A percentile compares a stretch with the other conserved stretches of the same genome.
Evolutionary conservation across 2,888 invertebrate species (phyloP).

Genomic region (Harpagoxenus sublaevis): DNA sequence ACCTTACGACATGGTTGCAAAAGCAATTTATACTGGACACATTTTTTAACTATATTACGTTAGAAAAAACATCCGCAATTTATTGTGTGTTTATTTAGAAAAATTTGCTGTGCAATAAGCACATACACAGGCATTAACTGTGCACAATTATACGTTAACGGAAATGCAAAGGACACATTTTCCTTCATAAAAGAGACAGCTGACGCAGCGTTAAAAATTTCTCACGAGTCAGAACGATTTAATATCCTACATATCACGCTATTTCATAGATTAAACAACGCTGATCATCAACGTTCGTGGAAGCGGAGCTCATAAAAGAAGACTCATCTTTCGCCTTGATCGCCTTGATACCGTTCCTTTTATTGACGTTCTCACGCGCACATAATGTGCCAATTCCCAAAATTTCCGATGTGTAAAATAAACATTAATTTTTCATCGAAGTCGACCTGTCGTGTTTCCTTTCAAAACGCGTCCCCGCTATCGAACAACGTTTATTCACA

Average conservation of each 20-base stretch:
- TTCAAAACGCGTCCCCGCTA: slow-evolving; percentile 21
- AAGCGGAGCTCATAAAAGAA: not conserved
- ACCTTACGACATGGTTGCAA: not conserved
- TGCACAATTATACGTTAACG: not conserved
- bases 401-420: slow-evolving; percentile 34
- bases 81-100: slow-evolving; percentile 18
- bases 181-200: not conserved
- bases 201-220: slow-evolving; percentile 26
- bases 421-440: slow-evolving; percentile 66
- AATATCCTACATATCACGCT: not conserved
- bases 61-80: slow-evolving; percentile 17
- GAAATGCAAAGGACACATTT: not conserved
- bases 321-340: slow-evolving; percentile 15
- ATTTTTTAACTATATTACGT: not conserved
- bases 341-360: slow-evolving; percentile 19
- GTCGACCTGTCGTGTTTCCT: not conserved
- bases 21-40: slow-evolving; percentile 22
- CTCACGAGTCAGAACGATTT: slow-evolving; percentile 1
- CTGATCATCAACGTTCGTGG: not conserved
- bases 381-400: slow-evolving; percentile 40
- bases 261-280: slow-evolving; percentile 1
- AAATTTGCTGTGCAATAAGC: not conserved
- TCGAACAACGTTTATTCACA: slow-evolving; percentile 46
- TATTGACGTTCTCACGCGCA: slow-evolving; percentile 35
- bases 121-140: not conserved